These are phyloP conservation scores for Eilema sororculum DNA, from an alignment of 2,888 invertebrate genomes.

Conservation along the genomic window DNA sequence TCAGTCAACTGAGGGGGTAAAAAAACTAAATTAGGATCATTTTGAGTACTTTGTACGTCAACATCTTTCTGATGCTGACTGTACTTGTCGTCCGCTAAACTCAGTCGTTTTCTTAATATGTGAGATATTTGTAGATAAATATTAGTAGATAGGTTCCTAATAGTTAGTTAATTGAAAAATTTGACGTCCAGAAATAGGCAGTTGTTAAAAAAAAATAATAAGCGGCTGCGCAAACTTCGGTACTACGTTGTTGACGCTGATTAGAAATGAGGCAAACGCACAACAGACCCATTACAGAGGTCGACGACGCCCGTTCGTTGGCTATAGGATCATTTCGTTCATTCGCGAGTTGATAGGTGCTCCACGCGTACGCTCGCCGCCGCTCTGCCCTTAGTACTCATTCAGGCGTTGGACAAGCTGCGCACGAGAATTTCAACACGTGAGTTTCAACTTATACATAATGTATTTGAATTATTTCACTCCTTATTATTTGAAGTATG, in stretches of 20 bases:
- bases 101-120: neutral
- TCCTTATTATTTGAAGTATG: neutral
- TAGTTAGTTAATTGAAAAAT: neutral
- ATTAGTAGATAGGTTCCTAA: neutral
- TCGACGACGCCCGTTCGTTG: conserved; percentile 53
- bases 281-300: conserved; percentile 26
- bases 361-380: conserved; percentile 26
- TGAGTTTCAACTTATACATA: conserved; percentile 26
- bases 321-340: conserved; percentile 39
- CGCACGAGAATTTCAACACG: conserved; percentile 28
- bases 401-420: conserved; percentile 28
- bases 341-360: conserved; percentile 20
- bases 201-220: neutral
- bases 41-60: no score
- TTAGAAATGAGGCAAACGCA: conserved; percentile 9
- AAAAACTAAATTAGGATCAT: no score
- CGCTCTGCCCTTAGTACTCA: conserved; percentile 37
- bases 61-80: no score
- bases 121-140: neutral
- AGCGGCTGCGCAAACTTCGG: neutral
- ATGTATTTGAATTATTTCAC: neutral
- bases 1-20: no score
- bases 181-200: neutral
- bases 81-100: neutral
- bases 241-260: neutral